phyloP scores from a whole-genome alignment of 2,888 invertebrate species.

The Eupithecia inturbata region DNA sequence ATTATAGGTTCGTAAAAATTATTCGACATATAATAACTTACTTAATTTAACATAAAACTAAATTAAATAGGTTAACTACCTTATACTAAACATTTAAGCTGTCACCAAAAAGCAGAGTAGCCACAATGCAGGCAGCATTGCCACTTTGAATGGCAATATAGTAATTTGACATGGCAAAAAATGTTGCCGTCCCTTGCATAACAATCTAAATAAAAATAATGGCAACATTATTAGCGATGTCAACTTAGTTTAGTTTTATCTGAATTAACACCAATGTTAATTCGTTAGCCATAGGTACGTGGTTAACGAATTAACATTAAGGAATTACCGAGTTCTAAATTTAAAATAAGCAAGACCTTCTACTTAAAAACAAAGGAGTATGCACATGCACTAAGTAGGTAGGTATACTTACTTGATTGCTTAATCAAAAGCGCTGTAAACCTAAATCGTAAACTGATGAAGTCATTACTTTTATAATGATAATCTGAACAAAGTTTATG shows the following conservation, averaged over 20 bases:
- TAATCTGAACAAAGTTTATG: slow-evolving; percentile 20
- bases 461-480: slow-evolving; percentile 30
- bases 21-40: not conserved
- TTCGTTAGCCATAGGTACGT: not conserved
- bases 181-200: not conserved
- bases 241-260: too few relatives aligned
- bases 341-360: not conserved
- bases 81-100: not conserved
- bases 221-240: too few relatives aligned
- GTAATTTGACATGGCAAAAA: too few relatives aligned
- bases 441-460: slow-evolving; percentile 29
- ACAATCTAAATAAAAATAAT: too few relatives aligned
- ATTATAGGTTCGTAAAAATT: not conserved
- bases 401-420: slow-evolving; percentile 56
- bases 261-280: not conserved
- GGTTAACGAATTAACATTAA: too few relatives aligned
- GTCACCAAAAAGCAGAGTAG: not conserved
- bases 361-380: not conserved
- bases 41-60: not conserved
- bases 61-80: not conserved
- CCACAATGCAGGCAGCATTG: not conserved
- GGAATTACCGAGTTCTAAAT: not conserved
- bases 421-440: slow-evolving; percentile 42
- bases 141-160: not conserved
- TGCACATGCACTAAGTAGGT: slow-evolving; percentile 18